Evolutionary conservation across 1,140 invertebrate species (phyloP).

Genomic region (Drosophila ironensis): DNA sequence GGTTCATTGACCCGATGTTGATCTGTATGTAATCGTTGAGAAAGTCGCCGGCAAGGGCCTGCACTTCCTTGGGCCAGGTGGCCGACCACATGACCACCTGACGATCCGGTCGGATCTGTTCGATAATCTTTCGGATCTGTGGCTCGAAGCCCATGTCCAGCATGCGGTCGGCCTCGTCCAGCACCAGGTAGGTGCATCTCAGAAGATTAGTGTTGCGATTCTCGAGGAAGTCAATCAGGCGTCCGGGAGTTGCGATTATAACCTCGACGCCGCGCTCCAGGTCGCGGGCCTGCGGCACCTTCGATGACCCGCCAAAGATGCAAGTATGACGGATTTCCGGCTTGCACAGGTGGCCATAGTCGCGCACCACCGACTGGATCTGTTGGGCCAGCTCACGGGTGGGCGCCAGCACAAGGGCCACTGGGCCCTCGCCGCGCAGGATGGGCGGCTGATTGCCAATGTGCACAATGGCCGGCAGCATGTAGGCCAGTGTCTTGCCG

Average conservation of each 20-base stretch:
- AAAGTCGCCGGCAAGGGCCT: conserved; percentile 96
- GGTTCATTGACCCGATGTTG: conserved; percentile 96
- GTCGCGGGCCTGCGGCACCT: conserved; percentile 95
- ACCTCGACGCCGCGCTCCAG: conserved; percentile 95
- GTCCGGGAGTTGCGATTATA: conserved; percentile 97
- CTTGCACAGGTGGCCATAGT: conserved; percentile 91
- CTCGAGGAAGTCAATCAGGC: conserved; percentile 98
- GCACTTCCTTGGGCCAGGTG: conserved; percentile 99
- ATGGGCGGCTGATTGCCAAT: conserved; percentile 88
- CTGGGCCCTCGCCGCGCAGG: conserved; percentile 92
- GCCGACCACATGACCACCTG: conserved; percentile 99
- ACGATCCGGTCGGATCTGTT: conserved; percentile 96
- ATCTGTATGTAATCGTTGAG: conserved; percentile 94
- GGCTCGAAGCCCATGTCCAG: conserved; percentile 99
- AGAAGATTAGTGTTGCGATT: conserved; percentile 94
- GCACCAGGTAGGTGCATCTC: conserved; percentile 96
- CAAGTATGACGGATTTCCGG: conserved; percentile 93
- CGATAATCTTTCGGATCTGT: conserved; percentile 98
- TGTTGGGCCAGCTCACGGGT: conserved; percentile 98
- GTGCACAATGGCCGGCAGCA: conserved; percentile 90
- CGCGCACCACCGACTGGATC: conserved; percentile 96
- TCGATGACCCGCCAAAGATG: conserved; percentile 98
- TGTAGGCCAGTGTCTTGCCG: conserved; percentile 94
- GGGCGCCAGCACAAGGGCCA: conserved; percentile 96
- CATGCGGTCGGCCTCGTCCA: conserved; percentile 97